These are phyloP conservation scores for Eupithecia centaureata DNA, from an alignment of 2,888 invertebrate species.

Conservation along the genomic window DNA sequence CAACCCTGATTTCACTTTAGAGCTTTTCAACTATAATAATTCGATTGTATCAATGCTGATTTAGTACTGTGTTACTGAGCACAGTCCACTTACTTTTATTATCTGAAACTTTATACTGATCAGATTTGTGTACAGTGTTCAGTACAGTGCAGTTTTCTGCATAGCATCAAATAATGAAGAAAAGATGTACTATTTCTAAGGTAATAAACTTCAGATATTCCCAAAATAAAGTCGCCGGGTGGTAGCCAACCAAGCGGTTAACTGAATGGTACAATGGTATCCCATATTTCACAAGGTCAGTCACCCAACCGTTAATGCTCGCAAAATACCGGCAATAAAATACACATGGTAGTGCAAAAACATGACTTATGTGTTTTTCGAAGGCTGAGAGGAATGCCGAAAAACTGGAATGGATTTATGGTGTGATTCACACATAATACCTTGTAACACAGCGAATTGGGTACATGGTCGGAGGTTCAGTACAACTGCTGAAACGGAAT, in stretches of 20 bases:
- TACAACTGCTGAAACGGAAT: neutral
- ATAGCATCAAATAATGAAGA: too few relatives aligned
- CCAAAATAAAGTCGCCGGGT: neutral
- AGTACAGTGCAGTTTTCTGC: too few relatives aligned
- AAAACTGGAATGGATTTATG: constrained; percentile 8
- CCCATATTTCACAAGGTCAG: neutral
- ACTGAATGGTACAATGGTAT: neutral
- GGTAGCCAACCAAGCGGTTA: neutral
- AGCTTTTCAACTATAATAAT: neutral
- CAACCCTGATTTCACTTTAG: neutral
- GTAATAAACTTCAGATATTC: too few relatives aligned
- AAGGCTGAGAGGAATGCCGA: constrained; percentile 17
- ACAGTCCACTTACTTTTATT: too few relatives aligned
- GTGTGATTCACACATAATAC: constrained; percentile 4
- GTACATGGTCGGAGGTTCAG: neutral
- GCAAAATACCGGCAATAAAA: constrained; percentile 3
- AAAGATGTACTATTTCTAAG: too few relatives aligned
- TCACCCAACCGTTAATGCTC: neutral
- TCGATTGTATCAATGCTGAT: neutral
- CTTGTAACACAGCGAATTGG: neutral
- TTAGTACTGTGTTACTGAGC: too few relatives aligned
- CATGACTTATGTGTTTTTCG: constrained; percentile 11
- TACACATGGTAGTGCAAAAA: constrained; percentile 8
- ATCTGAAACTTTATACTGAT: too few relatives aligned
- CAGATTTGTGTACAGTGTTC: neutral